Conservation (phyloP, 2,797 vertebrate species). For the Melanotaenia parkinsoni region DNA sequence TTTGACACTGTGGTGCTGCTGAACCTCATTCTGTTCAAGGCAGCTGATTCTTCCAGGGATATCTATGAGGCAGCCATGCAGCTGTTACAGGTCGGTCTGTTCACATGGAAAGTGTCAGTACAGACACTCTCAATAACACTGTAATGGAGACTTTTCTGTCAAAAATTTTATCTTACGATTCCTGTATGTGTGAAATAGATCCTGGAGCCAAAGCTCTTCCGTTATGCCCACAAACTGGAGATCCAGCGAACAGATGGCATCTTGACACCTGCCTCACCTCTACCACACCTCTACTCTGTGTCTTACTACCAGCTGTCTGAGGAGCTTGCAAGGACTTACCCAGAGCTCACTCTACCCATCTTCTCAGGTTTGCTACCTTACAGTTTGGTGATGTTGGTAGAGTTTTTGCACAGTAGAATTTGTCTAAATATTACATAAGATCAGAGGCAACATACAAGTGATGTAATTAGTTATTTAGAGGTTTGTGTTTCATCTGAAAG, state of each 20-base stretch:
- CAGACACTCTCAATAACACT: background rate
- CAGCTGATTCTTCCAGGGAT: conserved; percentile 95
- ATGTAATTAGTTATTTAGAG: background rate
- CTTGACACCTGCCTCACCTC: conserved; percentile 90
- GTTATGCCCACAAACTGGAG: conserved; percentile 98
- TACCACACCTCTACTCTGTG: conserved; percentile 96
- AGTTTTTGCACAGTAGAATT: background rate
- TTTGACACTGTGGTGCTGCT: conserved; percentile 99
- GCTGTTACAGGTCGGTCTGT: conserved; percentile 90
- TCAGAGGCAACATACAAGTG: no score
- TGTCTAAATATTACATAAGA: background rate
- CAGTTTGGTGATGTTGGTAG: background rate
- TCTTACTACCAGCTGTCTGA: conserved; percentile 98
- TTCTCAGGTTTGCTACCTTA: conserved; percentile 89
- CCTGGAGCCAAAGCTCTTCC: conserved; percentile 98
- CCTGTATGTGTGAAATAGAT: conserved; percentile 82
- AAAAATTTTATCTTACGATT: background rate
- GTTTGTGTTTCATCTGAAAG: background rate
- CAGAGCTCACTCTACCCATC: conserved; percentile 95
- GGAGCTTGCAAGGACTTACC: conserved; percentile 96
- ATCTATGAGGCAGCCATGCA: conserved; percentile 99
- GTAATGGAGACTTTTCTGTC: background rate
- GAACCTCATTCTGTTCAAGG: conserved; percentile 98
- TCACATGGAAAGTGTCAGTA: background rate
- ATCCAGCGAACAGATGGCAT: conserved; percentile 93